Conservation (phyloP, 2,113 vertebrate genomes). For the Eidolon helvum region DNA sequence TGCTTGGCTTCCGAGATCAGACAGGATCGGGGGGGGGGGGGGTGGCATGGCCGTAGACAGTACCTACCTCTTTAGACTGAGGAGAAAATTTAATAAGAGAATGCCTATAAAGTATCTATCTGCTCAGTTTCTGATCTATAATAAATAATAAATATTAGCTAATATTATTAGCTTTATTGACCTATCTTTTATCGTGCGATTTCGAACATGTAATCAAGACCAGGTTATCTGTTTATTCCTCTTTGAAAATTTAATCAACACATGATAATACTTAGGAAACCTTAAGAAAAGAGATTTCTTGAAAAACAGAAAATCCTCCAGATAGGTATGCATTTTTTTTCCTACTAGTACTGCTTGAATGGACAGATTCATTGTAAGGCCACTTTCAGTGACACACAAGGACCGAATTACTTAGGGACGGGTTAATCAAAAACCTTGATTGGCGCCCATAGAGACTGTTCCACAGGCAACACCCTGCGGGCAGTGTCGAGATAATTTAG, state of each 20-base stretch:
- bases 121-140: not conserved
- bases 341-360: not conserved
- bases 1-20: no score
- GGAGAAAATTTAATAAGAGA: not conserved
- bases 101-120: not conserved
- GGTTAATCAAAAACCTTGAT: not conserved
- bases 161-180: not conserved
- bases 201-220: not conserved
- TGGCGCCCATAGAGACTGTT: not conserved
- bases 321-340: not conserved
- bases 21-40: no score
- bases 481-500: not conserved
- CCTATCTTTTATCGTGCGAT: not conserved
- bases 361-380: not conserved
- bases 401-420: not conserved
- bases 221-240: not conserved
- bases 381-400: not conserved
- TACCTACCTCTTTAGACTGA: not conserved
- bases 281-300: not conserved
- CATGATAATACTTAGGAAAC: not conserved
- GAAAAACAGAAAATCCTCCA: not conserved
- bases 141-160: not conserved
- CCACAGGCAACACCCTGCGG: not conserved
- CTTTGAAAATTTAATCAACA: constrained; percentile 7
- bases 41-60: not conserved